Conservation (phyloP, 2,113 vertebrate species). For the Acrocephalus arundinaceus region DNA sequence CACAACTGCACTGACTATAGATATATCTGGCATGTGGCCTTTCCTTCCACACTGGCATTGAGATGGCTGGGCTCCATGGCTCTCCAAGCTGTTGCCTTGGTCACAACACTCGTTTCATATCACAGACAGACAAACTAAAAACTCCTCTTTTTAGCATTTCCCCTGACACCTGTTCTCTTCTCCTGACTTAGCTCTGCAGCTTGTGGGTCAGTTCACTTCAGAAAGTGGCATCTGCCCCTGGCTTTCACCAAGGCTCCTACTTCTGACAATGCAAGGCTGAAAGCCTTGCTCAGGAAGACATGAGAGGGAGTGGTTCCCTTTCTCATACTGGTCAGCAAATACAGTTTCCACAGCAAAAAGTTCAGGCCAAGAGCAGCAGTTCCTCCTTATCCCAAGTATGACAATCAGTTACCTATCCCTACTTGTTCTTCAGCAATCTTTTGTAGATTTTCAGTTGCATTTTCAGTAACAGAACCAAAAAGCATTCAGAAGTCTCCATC, state of each 20-base stretch:
- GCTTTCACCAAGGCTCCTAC: neutral
- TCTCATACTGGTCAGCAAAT: neutral
- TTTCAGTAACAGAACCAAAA: neutral
- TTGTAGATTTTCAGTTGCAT: neutral
- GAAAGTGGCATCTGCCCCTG: neutral
- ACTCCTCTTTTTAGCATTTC: neutral
- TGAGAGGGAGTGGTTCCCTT: neutral
- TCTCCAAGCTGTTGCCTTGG: neutral
- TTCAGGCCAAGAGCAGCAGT: neutral
- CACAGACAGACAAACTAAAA: fast-evolving
- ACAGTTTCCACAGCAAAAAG: neutral
- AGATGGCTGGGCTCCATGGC: too few species aligned
- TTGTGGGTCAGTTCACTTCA: fast-evolving
- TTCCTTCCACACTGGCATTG: neutral
- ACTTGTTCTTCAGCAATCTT: neutral
- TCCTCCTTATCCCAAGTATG: neutral
- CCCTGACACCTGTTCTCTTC: neutral
- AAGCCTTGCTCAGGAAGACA: neutral
- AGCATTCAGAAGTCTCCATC: neutral
- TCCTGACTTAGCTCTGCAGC: neutral
- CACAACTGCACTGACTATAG: neutral
- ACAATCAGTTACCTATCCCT: neutral
- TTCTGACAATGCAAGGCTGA: neutral
- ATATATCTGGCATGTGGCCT: fast-evolving
- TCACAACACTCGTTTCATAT: neutral